A percentile compares a stretch with the other conserved stretches of the same genome.
phyloP scores from a whole-genome alignment of 2,113 vertebrate species.

The Hepsetus odoe region DNA sequence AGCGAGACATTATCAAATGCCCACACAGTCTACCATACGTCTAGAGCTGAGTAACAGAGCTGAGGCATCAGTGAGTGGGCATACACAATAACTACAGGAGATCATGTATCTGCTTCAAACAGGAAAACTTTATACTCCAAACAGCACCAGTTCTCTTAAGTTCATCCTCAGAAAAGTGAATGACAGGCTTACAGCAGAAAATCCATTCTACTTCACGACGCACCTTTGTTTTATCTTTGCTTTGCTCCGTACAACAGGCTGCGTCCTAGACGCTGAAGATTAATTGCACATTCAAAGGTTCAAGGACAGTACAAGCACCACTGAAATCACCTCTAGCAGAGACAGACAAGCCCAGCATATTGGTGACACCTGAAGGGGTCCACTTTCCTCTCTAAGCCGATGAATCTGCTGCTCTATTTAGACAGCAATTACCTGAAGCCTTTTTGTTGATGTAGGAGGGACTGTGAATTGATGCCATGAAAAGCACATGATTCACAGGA shows the following conservation, averaged over 20 bases:
- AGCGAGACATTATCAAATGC: neutral
- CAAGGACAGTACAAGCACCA: conserved; percentile 45
- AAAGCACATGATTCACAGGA: neutral
- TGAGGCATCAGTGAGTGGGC: neutral
- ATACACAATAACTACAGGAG: neutral
- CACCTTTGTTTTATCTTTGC: conserved; percentile 22
- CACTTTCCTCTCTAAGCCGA: conserved; percentile 26
- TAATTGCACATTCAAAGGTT: conserved; percentile 34
- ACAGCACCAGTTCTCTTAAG: neutral
- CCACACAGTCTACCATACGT: conserved; percentile 1
- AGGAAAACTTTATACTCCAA: neutral
- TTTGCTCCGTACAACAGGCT: neutral
- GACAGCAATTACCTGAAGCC: conserved; percentile 40
- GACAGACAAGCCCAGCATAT: conserved; percentile 19
- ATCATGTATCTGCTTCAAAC: neutral
- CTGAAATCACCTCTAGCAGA: conserved; percentile 31
- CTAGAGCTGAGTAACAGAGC: neutral
- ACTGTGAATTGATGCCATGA: conserved; percentile 7
- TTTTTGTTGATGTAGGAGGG: conserved; percentile 32
- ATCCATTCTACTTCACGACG: neutral
- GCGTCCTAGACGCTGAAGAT: neutral
- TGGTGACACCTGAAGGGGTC: conserved; percentile 39
- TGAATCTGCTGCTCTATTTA: conserved; percentile 38
- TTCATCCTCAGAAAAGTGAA: conserved; percentile 18
- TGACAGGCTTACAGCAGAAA: conserved; percentile 30